Conservation (phyloP, 64 coral and sea anemone genomes). For the Orbicella faveolata region DNA sequence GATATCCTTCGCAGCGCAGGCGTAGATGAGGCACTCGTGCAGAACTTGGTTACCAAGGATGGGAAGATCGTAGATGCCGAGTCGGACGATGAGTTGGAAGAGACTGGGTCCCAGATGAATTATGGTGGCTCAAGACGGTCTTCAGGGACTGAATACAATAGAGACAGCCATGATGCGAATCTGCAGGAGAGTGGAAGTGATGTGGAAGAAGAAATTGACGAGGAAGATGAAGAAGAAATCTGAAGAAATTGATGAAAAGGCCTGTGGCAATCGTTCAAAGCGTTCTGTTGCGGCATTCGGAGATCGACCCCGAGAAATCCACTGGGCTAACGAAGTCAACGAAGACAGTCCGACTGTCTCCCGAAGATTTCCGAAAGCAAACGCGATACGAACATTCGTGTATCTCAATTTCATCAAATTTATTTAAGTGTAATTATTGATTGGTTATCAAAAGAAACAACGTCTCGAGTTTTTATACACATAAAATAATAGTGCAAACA, state of each 20-base stretch:
- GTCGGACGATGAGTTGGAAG: conserved; percentile 65
- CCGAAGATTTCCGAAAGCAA: too few species aligned
- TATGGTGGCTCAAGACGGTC: conserved; percentile 11
- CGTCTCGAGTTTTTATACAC: too few species aligned
- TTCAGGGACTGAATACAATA: conserved; percentile 8
- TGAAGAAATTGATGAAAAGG: neutral
- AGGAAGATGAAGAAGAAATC: conserved; percentile 11
- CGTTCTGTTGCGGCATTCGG: neutral
- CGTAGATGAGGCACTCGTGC: conserved; percentile 82
- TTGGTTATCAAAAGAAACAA: too few species aligned
- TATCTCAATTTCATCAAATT: too few species aligned
- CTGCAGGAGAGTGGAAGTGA: neutral
- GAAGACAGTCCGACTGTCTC: neutral
- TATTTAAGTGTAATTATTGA: too few species aligned
- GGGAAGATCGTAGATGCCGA: conserved; percentile 88
- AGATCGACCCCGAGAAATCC: neutral
- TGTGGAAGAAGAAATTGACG: conserved; percentile 32
- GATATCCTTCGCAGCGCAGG: conserved; percentile 91
- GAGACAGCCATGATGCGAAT: neutral
- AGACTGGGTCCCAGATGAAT: conserved; percentile 51
- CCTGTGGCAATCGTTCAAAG: neutral
- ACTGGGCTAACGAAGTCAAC: neutral
- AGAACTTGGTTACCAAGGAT: conserved; percentile 87
- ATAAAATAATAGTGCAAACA: too few species aligned
- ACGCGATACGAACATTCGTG: too few species aligned